Percentiles rank a stretch among this genome's conserved stretches.
phyloP scores from a whole-genome alignment of 2,797 vertebrate species.

The Anguilla pacifica region DNA sequence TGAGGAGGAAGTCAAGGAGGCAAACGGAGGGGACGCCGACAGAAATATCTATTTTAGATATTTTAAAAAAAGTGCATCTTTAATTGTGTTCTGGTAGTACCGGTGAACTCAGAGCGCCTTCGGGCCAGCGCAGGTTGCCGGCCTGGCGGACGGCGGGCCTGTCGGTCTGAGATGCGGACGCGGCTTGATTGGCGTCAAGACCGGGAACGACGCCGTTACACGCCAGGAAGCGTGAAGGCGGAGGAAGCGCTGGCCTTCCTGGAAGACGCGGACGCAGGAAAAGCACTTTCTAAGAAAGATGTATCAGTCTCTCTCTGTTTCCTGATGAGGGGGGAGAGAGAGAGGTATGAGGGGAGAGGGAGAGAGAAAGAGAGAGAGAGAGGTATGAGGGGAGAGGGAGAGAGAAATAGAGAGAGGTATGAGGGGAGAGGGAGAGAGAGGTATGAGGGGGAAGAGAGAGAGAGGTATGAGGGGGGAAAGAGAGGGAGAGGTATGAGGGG shows the following conservation, averaged over 20 bases:
- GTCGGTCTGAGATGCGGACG: neutral
- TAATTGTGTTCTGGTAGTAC: neutral
- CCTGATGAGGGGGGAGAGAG: slow-evolving; percentile 17
- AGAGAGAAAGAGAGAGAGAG: no score
- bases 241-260: neutral
- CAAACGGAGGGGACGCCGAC: slow-evolving; percentile 13
- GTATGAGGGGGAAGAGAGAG: neutral
- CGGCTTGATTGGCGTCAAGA: neutral
- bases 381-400: no score
- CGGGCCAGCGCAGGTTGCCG: neutral
- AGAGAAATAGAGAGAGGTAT: no score
- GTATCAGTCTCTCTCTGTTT: neutral
- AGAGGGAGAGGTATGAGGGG: neutral
- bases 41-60: slow-evolving; percentile 24
- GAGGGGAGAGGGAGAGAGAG: neutral
- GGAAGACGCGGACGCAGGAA: neutral
- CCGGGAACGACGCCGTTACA: neutral
- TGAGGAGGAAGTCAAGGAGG: neutral
- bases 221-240: neutral
- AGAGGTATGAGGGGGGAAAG: neutral
- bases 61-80: neutral
- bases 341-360: neutral
- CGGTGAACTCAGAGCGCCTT: neutral
- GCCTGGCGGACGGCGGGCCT: neutral
- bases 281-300: neutral